Conservation (phyloP, 2,113 vertebrate species). For the Isichthys henryi region DNA sequence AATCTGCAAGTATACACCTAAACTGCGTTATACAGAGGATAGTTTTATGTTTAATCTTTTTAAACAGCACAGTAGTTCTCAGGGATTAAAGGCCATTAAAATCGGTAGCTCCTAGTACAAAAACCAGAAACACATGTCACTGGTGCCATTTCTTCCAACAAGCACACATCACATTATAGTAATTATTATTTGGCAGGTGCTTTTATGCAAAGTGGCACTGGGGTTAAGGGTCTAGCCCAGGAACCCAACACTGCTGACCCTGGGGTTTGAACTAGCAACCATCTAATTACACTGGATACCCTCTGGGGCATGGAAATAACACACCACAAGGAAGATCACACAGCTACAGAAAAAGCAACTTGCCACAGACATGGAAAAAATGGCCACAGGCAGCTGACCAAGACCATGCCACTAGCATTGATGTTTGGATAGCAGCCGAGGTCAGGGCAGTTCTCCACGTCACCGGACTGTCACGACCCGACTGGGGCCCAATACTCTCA, state of each 20-base stretch:
- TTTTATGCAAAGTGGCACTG: neutral
- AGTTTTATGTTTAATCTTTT: neutral
- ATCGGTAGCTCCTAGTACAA: neutral
- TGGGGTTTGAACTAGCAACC: neutral
- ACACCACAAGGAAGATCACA: neutral
- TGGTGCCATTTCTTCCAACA: neutral
- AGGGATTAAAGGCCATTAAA: neutral
- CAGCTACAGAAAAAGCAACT: constrained; percentile 2
- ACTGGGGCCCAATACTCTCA: neutral
- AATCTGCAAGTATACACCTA: neutral
- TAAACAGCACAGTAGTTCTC: neutral
- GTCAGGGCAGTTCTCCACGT: neutral
- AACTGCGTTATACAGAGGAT: neutral
- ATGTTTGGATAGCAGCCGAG: neutral
- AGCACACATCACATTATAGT: too few species aligned
- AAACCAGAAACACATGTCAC: neutral
- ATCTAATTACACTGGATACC: neutral
- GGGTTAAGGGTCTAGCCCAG: neutral
- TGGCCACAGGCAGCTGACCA: neutral
- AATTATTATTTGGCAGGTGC: neutral
- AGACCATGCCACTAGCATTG: neutral
- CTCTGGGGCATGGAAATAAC: neutral
- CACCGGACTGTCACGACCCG: neutral
- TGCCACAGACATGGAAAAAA: neutral
- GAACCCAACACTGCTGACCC: neutral